These are phyloP conservation scores for Apodemia mormo DNA, from an alignment of 2,888 invertebrate genomes.

Conservation along the genomic window DNA sequence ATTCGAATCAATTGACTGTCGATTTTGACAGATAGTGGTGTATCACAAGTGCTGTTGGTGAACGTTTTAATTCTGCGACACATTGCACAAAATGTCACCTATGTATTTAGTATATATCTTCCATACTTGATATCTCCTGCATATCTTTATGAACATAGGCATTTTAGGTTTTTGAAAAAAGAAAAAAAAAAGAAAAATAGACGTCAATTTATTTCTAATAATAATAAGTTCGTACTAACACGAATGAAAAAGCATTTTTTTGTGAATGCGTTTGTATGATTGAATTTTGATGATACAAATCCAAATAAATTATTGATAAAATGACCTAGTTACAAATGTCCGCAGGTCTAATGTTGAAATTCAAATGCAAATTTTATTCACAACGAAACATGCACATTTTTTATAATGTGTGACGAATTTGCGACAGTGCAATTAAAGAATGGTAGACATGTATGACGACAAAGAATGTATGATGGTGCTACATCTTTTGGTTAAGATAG, in stretches of 20 bases:
- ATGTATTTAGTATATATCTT: slow-evolving; percentile 31
- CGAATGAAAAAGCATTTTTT: background rate
- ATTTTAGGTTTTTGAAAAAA: slow-evolving; percentile 23
- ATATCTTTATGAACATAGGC: slow-evolving; percentile 43
- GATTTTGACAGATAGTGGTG: slow-evolving; percentile 23
- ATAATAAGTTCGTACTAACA: slow-evolving; percentile 4
- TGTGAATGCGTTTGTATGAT: background rate
- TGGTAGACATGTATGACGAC: slow-evolving; percentile 24
- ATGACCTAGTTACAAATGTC: background rate
- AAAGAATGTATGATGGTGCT: slow-evolving; percentile 45
- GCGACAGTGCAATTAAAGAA: background rate
- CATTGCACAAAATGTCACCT: slow-evolving; percentile 5
- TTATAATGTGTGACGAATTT: background rate
- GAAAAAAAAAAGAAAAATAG: slow-evolving; percentile 30
- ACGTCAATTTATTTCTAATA: slow-evolving; percentile 23
- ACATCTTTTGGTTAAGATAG: slow-evolving; percentile 40
- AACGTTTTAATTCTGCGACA: background rate
- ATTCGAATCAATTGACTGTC: slow-evolving; percentile 36
- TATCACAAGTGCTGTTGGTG: slow-evolving; percentile 5
- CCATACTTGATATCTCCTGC: slow-evolving; percentile 24
- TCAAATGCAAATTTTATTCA: background rate
- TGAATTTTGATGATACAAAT: background rate
- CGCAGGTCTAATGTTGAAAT: background rate
- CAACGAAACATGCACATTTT: background rate
- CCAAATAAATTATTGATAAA: background rate